phyloP scores from a whole-genome alignment of 1,140 invertebrate genomes.

The Anoplolepis gracilipes region DNA sequence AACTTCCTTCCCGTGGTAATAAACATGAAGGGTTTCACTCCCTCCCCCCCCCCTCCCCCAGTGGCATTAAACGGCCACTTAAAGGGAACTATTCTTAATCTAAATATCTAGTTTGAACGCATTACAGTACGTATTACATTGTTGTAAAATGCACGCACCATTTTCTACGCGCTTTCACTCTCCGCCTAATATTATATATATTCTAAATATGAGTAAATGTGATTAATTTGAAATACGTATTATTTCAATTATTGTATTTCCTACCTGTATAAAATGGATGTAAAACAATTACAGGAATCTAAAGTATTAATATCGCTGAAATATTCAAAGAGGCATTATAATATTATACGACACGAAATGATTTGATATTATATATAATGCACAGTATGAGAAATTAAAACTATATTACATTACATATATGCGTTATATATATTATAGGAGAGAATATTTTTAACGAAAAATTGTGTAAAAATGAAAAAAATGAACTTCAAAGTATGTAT shows the following conservation, averaged over 20 bases:
- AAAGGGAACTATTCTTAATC: neutral
- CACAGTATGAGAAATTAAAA: conserved; percentile 49
- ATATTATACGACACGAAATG: conserved; percentile 9
- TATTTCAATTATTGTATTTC: neutral
- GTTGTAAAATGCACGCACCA: neutral
- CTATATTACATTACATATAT: conserved; percentile 18
- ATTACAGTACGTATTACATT: too few species aligned
- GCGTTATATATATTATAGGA: neutral
- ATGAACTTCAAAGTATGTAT: neutral
- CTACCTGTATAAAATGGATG: neutral
- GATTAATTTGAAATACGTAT: neutral
- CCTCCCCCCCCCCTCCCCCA: too few species aligned
- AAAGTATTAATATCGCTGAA: conserved; percentile 24
- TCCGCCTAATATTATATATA: neutral
- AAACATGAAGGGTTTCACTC: neutral
- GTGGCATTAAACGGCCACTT: conserved; percentile 5
- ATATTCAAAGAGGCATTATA: conserved; percentile 25
- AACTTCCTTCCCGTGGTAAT: conserved; percentile 19
- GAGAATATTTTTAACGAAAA: neutral
- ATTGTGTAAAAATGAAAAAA: neutral
- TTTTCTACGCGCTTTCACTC: neutral
- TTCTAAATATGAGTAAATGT: neutral
- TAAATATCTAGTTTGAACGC: neutral
- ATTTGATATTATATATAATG: neutral
- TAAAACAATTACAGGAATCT: conserved; percentile 41